Evolutionary conservation across 2,888 invertebrate genomes (phyloP), one percentile per base, ranked within the genome.

Genomic region (Diaprepes abbreviatus): DNA sequence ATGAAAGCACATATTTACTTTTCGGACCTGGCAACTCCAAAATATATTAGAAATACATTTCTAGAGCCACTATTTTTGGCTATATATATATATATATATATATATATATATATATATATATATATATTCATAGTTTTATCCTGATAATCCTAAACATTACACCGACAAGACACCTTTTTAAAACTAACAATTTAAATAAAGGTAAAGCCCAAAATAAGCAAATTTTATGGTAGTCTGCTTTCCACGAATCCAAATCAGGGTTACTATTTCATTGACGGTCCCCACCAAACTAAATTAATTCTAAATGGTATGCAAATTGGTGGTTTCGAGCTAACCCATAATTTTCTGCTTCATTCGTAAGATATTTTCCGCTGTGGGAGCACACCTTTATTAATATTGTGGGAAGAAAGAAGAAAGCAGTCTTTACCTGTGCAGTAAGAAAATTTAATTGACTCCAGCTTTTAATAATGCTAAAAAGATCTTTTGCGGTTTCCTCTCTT

Each of bases 301-400:
- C 38, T 33, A 59, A 62, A 62, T 45, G 48, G 63, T 66, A 71
- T 71, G 71, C 71, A 71, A 68, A 71, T 71, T 67, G 60, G 24
- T 38, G 64, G 54, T 58, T 60, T 52, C 19, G 17, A 12, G 3
- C 50, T 28, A 57, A 70, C 70, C 66, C 17, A 10, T 65, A 71
- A 71, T 71, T 71, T 67, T 71, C 66, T 67, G 67, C 64, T 68
- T 71, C 52, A 68, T 71, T 71, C 54, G 12, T 54, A 52, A 19
- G 63, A 50, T 10, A 50, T 66, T 71, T 71, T 71, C 66, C 66
- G 63, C 63, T 71, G 33, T 40, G 66, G 48, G 38, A 55, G 43
- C 59, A 60, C 54, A 36, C 52, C 40, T 52, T 65, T 48, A 62
- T 48, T 31, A 40, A 38, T 52, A 24, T 55, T 65, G 48, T 64